Evolutionary conservation across 2,888 invertebrate genomes (phyloP).

Genomic region (Watsonalla binaria): DNA sequence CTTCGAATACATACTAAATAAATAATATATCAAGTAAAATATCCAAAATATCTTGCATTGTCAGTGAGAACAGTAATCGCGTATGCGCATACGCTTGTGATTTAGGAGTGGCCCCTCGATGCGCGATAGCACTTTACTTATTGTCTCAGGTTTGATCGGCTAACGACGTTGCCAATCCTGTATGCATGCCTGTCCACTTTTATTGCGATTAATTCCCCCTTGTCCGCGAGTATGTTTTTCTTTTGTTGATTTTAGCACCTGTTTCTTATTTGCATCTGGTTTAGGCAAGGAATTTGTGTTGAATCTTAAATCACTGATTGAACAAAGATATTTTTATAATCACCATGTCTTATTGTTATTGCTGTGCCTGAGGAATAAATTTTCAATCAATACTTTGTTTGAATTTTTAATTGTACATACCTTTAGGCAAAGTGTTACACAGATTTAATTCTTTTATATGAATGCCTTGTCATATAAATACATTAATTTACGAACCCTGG

Average conservation of each 20-base stretch:
- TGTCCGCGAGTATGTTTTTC: not conserved
- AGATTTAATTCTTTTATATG: too few species aligned
- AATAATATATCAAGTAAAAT: not conserved
- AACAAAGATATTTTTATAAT: not conserved
- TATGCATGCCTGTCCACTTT: constrained; percentile 52
- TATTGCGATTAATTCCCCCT: constrained; percentile 48
- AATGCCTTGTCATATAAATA: too few species aligned
- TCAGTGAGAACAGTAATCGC: constrained; percentile 23
- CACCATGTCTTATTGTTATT: too few species aligned
- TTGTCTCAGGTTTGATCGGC: constrained; percentile 57
- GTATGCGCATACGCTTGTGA: constrained; percentile 41
- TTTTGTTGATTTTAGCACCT: constrained; percentile 7
- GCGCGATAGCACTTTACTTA: constrained; percentile 60
- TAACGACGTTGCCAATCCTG: constrained; percentile 40
- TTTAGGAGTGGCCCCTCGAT: constrained; percentile 48
- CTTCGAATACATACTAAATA: too few species aligned
- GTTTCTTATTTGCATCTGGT: constrained; percentile 1
- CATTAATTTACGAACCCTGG: too few species aligned
- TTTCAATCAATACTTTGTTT: too few species aligned
- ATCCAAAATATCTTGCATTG: constrained; percentile 15
- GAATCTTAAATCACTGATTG: not conserved
- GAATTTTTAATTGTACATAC: too few species aligned
- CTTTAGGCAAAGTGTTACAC: too few species aligned
- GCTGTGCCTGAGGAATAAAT: too few species aligned
- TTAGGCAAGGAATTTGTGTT: not conserved